Base-by-base conservation (phyloP, 1,140 invertebrate species). In the Eumaeus atala region DNA sequence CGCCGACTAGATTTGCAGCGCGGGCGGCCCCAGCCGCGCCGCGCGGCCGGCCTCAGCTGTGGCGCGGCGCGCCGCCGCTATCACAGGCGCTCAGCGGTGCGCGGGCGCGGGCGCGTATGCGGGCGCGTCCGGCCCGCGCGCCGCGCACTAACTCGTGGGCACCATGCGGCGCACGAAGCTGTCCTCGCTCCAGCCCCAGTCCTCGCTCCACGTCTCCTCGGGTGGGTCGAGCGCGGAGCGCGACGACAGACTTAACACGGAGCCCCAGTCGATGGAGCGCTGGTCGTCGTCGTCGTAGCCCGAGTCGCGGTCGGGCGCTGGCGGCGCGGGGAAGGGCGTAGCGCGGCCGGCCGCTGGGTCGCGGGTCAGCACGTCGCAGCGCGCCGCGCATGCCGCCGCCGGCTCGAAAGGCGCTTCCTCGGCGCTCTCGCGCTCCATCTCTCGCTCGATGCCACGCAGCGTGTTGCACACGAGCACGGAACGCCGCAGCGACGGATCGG, bases 381-480 rank as follows among this genome's bases (percentile, higher is more conserved):
- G 80, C 71, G 90, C 88, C 70, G 89, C 77, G 35, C 86, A 72
- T 51, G 51, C 89, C 67, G 79, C 89, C 70, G 68, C 88, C 66
- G 58, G 75, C 42, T 77, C 77, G 64, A 74, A 68, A 21, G 78
- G 75, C 55, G 81, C 78, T 64, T 87, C 77, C 62, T 90, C 89
- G 66, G 85, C 90, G 58, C 85, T 90, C 82, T 97, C 95, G 38
- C 91, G 89, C 79, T 96, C 94, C 90, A 98, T 94, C 81, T 98
- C 96, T 21, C 93, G 90, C 87, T 98, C 96, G 62, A 98, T 93
- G 68, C 94, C 91, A 74, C 96, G 93, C 49, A 98, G 81, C 8
- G 96, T 97, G 80, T 98, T 98, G 88, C 96, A 97, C 64, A 98
- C 97, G 38, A 98, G 92, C 62, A 98, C 97, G 5, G 96, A 97